Evolutionary conservation across 2,113 vertebrate genomes (phyloP).

Genomic region (Brachirus orientalis): DNA sequence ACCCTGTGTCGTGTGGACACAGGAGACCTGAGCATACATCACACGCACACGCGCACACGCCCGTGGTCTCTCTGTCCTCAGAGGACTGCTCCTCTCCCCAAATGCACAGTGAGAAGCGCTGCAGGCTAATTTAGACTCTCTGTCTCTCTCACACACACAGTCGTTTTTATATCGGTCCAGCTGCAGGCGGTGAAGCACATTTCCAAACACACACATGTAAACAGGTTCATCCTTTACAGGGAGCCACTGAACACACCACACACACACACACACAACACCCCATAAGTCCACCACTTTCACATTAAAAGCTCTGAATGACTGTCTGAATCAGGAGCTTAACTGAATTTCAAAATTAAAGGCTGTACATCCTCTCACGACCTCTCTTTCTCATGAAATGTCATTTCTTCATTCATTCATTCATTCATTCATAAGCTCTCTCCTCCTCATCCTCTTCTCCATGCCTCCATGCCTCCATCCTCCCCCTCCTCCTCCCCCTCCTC

Average conservation of each 20-base stretch:
- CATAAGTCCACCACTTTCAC: no score
- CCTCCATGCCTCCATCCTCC: background rate
- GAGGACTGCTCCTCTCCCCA: conserved; percentile 29
- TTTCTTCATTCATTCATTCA: background rate
- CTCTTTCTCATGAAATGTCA: background rate
- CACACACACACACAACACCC: no score
- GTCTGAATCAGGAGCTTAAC: no score
- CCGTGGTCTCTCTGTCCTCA: conserved; percentile 35
- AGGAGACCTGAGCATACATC: background rate
- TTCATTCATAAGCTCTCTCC: background rate
- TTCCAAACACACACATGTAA: background rate
- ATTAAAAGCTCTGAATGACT: no score
- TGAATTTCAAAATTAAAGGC: background rate
- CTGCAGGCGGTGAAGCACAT: background rate
- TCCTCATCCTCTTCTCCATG: background rate
- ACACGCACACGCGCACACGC: no score
- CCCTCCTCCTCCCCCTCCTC: background rate
- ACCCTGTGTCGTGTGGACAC: background rate
- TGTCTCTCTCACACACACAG: background rate
- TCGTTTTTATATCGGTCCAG: background rate
- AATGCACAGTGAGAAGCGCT: conserved; percentile 33
- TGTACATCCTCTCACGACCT: background rate
- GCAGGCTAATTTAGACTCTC: conserved; percentile 45
- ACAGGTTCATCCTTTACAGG: no score
- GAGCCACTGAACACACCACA: background rate